A percentile compares a stretch with the other conserved stretches of the same genome.
phyloP scores from a whole-genome alignment of 2,888 invertebrate species.

The Tenthredo livida region DNA sequence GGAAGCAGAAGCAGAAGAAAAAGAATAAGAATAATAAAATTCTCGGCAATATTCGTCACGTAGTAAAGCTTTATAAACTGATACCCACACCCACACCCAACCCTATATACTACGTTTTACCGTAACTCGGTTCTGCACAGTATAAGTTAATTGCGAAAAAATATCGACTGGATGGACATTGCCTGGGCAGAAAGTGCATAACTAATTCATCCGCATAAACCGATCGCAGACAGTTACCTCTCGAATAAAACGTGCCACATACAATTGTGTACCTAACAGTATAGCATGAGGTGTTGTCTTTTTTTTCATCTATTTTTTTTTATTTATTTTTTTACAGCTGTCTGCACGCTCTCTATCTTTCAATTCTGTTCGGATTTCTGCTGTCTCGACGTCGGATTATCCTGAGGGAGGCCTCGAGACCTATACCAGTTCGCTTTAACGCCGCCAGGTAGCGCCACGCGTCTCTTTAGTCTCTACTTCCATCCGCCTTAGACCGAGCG shows the following conservation, averaged over 20 bases:
- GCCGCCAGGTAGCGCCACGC: conserved; percentile 22
- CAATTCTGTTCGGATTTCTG: conserved; percentile 5
- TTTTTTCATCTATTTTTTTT: neutral
- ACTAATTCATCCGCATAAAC: neutral
- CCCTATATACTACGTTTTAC: neutral
- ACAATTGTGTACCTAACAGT: conserved; percentile 3
- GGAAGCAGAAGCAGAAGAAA: neutral
- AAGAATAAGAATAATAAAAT: neutral
- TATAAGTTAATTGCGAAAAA: conserved; percentile 8
- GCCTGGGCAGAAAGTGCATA: neutral
- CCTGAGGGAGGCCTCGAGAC: neutral
- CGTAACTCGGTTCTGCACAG: neutral
- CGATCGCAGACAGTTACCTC: neutral
- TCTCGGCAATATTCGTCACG: neutral
- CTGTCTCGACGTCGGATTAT: conserved; percentile 27
- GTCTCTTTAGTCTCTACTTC: neutral
- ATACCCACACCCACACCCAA: neutral
- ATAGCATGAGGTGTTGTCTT: neutral
- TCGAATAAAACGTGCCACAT: neutral
- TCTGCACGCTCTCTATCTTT: neutral
- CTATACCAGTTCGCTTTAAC: neutral
- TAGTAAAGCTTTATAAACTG: neutral
- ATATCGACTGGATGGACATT: neutral
- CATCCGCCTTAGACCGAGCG: neutral
- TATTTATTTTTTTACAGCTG: conserved; percentile 13